Evolutionary conservation across 2,888 invertebrate species (phyloP).

Genomic region (Mechanitis messenoides): DNA sequence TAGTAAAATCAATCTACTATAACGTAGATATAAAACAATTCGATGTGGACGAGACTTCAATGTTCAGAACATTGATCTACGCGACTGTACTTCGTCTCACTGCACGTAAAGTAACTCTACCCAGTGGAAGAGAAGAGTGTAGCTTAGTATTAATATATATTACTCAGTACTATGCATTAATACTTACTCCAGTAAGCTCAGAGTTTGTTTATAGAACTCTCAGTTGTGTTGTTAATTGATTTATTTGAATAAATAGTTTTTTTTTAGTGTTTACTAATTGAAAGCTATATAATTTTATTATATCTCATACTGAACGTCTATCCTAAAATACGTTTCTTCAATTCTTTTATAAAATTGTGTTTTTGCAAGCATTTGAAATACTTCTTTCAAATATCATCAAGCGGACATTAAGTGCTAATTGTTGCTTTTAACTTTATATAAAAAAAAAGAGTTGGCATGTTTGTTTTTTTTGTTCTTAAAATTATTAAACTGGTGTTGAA

Average conservation of each 20-base stretch:
- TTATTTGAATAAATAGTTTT: too few species aligned
- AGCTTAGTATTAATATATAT: too few species aligned
- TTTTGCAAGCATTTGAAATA: constrained; percentile 18
- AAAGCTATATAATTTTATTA: constrained; percentile 1
- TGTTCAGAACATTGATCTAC: constrained; percentile 4
- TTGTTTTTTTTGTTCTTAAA: too few species aligned
- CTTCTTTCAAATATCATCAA: constrained; percentile 25
- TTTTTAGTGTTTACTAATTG: background rate
- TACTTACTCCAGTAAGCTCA: too few species aligned
- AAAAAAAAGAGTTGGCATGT: too few species aligned
- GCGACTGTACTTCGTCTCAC: constrained; percentile 16
- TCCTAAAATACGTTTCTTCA: constrained; percentile 11
- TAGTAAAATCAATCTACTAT: too few species aligned
- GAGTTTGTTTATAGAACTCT: too few species aligned
- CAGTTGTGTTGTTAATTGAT: too few species aligned
- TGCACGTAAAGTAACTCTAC: constrained; percentile 5
- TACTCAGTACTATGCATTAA: too few species aligned
- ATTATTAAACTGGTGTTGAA: too few species aligned
- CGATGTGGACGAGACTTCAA: constrained; percentile 7
- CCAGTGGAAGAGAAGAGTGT: background rate
- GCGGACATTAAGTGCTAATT: constrained; percentile 21
- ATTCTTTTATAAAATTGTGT: constrained; percentile 19
- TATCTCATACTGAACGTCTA: constrained; percentile 9
- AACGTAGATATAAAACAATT: background rate
- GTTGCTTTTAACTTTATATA: constrained; percentile 20